Percentiles rank a stretch among this genome's conserved stretches.
Conservation (phyloP, 1,140 invertebrate species). For the Belonocnema kinseyi region DNA sequence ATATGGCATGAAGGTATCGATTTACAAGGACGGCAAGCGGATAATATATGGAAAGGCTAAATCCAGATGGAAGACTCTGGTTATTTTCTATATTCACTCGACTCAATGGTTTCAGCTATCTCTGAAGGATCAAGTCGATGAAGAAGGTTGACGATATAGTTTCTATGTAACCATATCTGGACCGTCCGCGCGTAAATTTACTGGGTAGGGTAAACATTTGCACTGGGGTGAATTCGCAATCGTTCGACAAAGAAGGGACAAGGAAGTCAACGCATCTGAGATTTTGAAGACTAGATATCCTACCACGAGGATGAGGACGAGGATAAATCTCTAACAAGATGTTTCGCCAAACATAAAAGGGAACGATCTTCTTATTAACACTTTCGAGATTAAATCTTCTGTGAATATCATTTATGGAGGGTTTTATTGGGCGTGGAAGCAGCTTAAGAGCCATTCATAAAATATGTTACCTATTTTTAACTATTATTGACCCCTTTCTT, state of each 20-base stretch:
- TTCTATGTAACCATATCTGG: no score
- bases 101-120: conserved; percentile 46
- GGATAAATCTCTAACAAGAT: no score
- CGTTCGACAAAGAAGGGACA: neutral
- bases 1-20: no score
- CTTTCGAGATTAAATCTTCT: no score
- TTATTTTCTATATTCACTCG: conserved; percentile 36
- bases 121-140: conserved; percentile 31
- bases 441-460: no score
- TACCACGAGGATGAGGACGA: no score
- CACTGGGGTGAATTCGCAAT: neutral
- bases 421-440: neutral
- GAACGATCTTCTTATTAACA: no score
- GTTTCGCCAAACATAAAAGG: no score
- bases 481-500: no score
- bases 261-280: no score
- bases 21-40: neutral
- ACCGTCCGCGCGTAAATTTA: neutral
- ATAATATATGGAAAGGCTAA: conserved; percentile 57
- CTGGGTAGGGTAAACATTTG: neutral
- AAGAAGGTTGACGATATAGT: neutral
- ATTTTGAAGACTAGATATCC: no score
- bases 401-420: neutral
- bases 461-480: no score
- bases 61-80: conserved; percentile 47